Evolutionary conservation across 23 tunicate genomes (phyloP), one percentile per base, ranked within the genome.

Genomic region (Aplidium turbinatum): DNA sequence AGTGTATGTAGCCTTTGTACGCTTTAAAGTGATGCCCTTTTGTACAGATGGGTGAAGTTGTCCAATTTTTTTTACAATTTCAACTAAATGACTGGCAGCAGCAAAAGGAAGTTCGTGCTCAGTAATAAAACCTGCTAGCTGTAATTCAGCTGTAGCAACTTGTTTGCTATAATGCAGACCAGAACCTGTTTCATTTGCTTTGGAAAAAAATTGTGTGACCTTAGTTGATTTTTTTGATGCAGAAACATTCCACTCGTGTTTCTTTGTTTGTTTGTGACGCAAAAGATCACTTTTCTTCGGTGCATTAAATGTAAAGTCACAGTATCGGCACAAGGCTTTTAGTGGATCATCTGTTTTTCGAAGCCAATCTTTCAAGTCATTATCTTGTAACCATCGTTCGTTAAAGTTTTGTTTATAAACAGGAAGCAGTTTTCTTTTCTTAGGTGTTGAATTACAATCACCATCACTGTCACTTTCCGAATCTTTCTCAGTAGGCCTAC

Each of bases 141-240:
- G 72, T 36, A 65, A 65, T 65, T 65, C 72, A 36, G 72, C 72
- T 35, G 72, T 65, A 11, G 72, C 50, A 65, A 38, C 72, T 65
- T 65, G 72, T 27, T 36, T 65, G 28, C 72, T 65, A 65, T 36
- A 65, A 65, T 65, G 50, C 72, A 65, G 36, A 65, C 72, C 50
- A n/a, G n/a, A n/a, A n/a, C n/a, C n/a, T 35, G 72, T 65, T 65
- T 65, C 72, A 65, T 65, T 36, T n/a, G 50, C 50, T 36, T 65
- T 65, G 72, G 50, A 36, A 65, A 65, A 65, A 36, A 65, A 65
- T 28, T 65, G 72, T 27, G 72, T 65, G 50, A 65, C 50, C 38
- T 65, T 38, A 36, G 50, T 13, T 65, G 50, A 65, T 28, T 65
- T 65, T 36, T 65, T 65, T 65, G 72, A 48, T 65, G 50, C 50